A percentile compares a stretch with the other conserved stretches of the same genome.
These are phyloP conservation scores for Meloidogyne exigua DNA, from an alignment of 1,140 invertebrate genomes.

Conservation along the genomic window DNA sequence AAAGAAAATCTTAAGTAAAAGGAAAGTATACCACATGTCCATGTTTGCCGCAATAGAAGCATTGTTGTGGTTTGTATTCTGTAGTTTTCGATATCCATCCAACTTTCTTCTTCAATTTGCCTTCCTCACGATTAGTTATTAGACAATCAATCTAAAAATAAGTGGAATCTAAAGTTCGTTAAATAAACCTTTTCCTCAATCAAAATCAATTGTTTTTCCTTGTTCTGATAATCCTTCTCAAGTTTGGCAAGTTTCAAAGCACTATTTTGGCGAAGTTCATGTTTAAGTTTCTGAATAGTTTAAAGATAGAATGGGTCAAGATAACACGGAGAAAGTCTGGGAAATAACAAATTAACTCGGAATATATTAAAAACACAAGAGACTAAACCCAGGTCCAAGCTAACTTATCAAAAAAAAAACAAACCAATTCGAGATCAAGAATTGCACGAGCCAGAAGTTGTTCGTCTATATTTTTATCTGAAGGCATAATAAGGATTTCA, in stretches of 20 bases:
- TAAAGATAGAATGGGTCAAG: no score
- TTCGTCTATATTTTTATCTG: background rate
- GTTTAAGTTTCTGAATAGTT: background rate
- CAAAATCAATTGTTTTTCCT: background rate
- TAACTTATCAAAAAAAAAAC: background rate
- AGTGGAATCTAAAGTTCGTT: background rate
- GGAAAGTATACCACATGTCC: background rate
- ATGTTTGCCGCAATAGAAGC: background rate
- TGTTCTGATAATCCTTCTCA: background rate
- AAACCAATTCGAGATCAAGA: background rate
- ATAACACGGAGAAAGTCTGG: no score
- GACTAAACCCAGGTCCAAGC: no score
- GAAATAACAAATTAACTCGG: no score
- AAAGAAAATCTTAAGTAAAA: no score
- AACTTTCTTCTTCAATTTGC: background rate
- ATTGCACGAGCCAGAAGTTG: background rate
- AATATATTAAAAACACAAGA: no score
- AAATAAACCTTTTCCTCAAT: background rate
- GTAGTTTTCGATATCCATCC: background rate
- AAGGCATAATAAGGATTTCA: background rate
- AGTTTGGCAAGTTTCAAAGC: background rate
- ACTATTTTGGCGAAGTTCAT: background rate
- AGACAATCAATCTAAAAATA: background rate
- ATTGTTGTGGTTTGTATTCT: background rate
- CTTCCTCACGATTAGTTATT: background rate